These are phyloP conservation scores for Anthoscopus minutus DNA, from an alignment of 2,113 vertebrate genomes.

Conservation along the genomic window DNA sequence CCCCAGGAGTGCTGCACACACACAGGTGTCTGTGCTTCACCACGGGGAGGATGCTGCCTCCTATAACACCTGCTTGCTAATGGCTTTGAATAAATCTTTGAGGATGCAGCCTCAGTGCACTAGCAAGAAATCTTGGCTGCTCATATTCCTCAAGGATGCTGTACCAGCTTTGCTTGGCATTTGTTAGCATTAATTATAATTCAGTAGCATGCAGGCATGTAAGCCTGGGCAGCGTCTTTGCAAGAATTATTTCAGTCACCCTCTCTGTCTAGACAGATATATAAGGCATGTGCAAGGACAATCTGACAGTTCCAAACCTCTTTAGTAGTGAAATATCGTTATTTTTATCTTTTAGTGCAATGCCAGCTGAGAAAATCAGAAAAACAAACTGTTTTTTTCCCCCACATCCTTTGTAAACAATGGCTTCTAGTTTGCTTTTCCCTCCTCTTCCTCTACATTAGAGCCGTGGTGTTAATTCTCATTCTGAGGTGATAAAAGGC, in stretches of 20 bases:
- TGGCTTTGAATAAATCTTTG: neutral
- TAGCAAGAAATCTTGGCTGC: neutral
- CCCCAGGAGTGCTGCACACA: neutral
- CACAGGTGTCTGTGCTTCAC: neutral
- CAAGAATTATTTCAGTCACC: neutral
- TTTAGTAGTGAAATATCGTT: neutral
- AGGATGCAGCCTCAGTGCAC: neutral
- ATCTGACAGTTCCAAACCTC: neutral
- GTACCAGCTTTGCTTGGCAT: neutral
- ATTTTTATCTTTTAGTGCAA: neutral
- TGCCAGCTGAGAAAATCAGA: neutral
- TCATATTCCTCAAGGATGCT: neutral
- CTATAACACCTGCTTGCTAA: neutral
- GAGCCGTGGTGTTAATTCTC: neutral
- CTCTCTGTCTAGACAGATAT: neutral
- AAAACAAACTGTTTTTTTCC: neutral
- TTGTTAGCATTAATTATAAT: neutral
- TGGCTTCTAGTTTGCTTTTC: neutral
- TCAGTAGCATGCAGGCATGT: neutral
- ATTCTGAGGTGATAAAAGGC: constrained; percentile 16
- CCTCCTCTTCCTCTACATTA: neutral
- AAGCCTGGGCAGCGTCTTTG: neutral
- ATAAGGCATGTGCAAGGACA: neutral
- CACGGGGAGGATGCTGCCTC: neutral
- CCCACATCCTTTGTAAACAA: constrained; percentile 3